These are phyloP conservation scores for Oreochromis spilurus DNA, from an alignment of 2,113 vertebrate species.

Conservation along the genomic window DNA sequence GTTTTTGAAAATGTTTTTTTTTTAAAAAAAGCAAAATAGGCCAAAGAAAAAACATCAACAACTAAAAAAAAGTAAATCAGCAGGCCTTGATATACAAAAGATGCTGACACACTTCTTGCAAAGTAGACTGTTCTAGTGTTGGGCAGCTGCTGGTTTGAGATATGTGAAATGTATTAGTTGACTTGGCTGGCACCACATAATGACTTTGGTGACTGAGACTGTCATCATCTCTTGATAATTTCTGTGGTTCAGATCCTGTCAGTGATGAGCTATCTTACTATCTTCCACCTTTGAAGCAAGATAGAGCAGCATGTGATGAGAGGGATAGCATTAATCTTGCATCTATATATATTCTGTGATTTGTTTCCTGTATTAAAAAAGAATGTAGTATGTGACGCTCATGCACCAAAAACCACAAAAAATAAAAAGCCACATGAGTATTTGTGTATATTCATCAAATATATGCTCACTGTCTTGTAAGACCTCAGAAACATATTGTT, in stretches of 20 bases:
- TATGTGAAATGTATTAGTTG: slow-evolving; percentile 22
- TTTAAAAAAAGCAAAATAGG: background rate
- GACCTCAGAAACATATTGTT: background rate
- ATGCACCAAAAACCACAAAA: background rate
- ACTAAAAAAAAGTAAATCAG: background rate
- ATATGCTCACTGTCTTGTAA: background rate
- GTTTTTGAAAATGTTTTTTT: too few relatives aligned
- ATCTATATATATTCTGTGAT: background rate
- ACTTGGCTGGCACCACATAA: slow-evolving; percentile 49
- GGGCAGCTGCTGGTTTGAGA: background rate
- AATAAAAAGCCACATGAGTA: background rate
- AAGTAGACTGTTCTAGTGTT: background rate
- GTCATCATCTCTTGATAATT: slow-evolving; percentile 49
- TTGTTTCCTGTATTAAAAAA: background rate
- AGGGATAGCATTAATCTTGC: background rate
- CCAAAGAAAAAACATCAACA: background rate
- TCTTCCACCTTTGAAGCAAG: background rate
- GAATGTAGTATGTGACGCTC: background rate
- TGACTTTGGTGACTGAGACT: slow-evolving; percentile 35
- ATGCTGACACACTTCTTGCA: background rate
- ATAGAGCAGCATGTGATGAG: background rate
- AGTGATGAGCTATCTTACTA: background rate
- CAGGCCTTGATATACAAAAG: background rate
- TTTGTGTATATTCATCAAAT: background rate
- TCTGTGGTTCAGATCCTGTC: slow-evolving; percentile 8